phyloP scores from a whole-genome alignment of 1,140 invertebrate genomes.

The Ips typographus region DNA sequence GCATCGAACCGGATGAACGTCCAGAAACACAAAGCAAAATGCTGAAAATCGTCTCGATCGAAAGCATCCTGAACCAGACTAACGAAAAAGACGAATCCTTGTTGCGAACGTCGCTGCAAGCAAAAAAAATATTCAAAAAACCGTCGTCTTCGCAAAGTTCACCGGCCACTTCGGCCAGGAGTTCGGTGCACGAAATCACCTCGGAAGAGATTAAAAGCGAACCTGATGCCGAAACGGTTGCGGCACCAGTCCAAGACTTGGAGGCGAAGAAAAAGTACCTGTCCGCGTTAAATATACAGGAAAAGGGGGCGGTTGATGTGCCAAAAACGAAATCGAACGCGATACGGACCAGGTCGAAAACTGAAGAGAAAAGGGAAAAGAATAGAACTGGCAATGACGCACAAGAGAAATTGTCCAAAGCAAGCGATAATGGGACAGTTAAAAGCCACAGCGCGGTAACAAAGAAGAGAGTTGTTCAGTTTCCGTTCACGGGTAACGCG shows the following conservation, averaged over 20 bases:
- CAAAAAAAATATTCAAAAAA: neutral
- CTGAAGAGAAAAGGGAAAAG: constrained; percentile 43
- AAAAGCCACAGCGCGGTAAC: neutral
- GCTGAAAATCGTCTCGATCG: constrained; percentile 36
- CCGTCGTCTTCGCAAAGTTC: constrained; percentile 9
- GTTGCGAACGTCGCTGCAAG: constrained; percentile 15
- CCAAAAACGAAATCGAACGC: constrained; percentile 39
- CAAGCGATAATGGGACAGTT: no score
- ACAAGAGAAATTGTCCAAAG: neutral
- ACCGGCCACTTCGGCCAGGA: constrained; percentile 11
- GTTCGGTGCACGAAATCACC: constrained; percentile 19
- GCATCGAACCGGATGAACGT: constrained; percentile 7
- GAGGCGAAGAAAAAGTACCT: constrained; percentile 46
- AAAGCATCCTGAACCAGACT: constrained; percentile 29
- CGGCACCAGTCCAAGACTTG: constrained; percentile 39
- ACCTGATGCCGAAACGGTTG: constrained; percentile 45
- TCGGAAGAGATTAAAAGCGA: constrained; percentile 51
- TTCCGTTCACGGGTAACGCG: neutral
- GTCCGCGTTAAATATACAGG: constrained; percentile 46
- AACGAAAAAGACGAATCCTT: constrained; percentile 18
- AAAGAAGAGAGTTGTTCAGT: neutral
- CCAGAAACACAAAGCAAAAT: constrained; percentile 25
- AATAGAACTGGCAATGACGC: constrained; percentile 25
- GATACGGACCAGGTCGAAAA: constrained; percentile 46
- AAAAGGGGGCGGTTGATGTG: constrained; percentile 37